phyloP scores from a whole-genome alignment of 2,113 vertebrate genomes.

The Oreotragus oreotragus region DNA sequence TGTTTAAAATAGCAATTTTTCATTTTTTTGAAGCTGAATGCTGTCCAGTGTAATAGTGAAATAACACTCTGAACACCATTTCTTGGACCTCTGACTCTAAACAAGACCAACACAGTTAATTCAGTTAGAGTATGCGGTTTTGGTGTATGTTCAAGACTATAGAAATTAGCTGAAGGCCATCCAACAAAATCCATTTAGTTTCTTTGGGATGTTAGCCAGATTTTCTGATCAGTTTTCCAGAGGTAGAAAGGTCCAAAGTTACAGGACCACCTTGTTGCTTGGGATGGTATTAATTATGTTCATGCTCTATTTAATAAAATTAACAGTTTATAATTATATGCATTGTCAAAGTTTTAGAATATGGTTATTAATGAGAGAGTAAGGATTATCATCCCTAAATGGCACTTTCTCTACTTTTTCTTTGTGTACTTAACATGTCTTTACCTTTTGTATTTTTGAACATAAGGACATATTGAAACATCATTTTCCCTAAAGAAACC shows the following conservation, averaged over 20 bases:
- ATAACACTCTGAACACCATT: not conserved
- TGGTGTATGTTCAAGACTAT: not conserved
- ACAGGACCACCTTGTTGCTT: not conserved
- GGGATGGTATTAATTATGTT: conserved; percentile 28
- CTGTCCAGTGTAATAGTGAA: not conserved
- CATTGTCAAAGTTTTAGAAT: not conserved
- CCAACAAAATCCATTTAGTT: not conserved
- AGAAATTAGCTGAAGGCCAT: not conserved
- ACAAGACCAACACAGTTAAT: not conserved
- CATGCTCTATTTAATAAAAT: conserved; percentile 21
- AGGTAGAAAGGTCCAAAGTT: not conserved
- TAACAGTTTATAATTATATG: conserved; percentile 16
- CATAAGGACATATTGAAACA: not conserved
- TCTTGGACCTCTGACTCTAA: not conserved
- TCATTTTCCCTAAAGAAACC: conserved; percentile 6
- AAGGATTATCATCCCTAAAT: not conserved
- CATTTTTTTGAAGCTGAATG: not conserved
- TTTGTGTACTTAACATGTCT: not conserved
- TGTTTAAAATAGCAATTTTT: not conserved
- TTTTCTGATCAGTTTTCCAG: conserved; percentile 17
- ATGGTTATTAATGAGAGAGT: not conserved
- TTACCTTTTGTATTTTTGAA: conserved; percentile 25
- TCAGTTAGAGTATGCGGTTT: not conserved
- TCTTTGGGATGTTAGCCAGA: conserved; percentile 40
- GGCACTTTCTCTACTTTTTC: not conserved